Evolutionary conservation across 92 coral and sea anemone genomes (phyloP), one percentile per base, ranked within the genome.

Genomic region (Scolanthus callimorphus): DNA sequence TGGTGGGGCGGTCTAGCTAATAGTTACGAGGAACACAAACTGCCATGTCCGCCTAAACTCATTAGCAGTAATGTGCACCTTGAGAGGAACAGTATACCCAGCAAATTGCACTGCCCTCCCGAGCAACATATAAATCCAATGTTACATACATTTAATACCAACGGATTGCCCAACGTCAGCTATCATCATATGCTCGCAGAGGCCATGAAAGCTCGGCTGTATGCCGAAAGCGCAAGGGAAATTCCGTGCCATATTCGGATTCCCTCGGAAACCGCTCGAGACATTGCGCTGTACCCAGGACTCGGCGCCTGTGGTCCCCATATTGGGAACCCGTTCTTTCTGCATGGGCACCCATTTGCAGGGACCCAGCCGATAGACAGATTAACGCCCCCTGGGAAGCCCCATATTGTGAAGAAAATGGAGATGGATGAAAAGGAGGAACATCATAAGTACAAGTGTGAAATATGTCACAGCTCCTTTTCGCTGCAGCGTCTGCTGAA

Each of bases 381-480:
- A 49, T 12, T 77, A 60, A 47, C 78, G 47, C 49, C 61, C 70
- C 34, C 61, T 23, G 75, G 58, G 1, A 78, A 63, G 44, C 63
- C 20, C 28, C 49, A 67, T 26, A 68, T 38, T 31, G 65, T 62
- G 29, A 78, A 63, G 25, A 70, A 54, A 68, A 48, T 49, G 57
- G 85, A 51, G 56, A 77, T 28, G 2, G 70, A 50, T 3, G 23
- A 31, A 45, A 59, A 68, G 21, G 71, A 70, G 20, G 95, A 91
- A 15, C 96, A 91, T 13, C 83, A 82, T 20, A 91, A 91, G 49
- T 91, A 91, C 62, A 85, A 91, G 62, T 91, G 97, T 48, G 96
- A 91, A 29, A 89, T 91, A 28, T 91, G 97, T 60, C 86, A 87
- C 57, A 91, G 96, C 55, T 76, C 97, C 0, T 91, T 91, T 60